Percentiles rank a stretch among this genome's conserved stretches.
Evolutionary conservation across 2,797 vertebrate species (phyloP).

Genomic region (Notamacropus eugenii): DNA sequence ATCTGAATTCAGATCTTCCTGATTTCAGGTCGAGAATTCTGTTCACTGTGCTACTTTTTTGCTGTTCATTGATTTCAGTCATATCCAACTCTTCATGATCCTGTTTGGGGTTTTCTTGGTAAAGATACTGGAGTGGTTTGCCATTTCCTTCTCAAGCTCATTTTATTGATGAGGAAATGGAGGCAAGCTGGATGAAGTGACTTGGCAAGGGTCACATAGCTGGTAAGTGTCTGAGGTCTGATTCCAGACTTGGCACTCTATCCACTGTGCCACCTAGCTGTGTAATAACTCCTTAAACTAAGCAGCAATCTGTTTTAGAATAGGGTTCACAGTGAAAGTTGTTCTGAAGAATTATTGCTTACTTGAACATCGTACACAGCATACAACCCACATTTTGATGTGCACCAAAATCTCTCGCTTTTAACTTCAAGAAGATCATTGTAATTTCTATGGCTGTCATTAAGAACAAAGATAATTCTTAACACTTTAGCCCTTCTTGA

Average conservation of each 20-base stretch:
- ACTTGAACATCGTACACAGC: not conserved
- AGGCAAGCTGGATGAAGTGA: not conserved
- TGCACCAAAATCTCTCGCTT: not conserved
- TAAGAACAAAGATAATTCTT: not conserved
- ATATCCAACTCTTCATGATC: not conserved
- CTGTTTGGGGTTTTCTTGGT: not conserved
- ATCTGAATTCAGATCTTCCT: not conserved
- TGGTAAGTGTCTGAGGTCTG: not conserved
- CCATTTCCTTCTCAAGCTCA: not conserved
- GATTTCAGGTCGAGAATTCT: not conserved
- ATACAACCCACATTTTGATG: not conserved
- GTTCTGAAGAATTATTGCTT: fast-evolving
- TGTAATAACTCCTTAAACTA: not conserved
- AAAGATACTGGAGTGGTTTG: not conserved
- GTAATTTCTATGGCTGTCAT: not conserved
- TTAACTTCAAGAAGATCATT: not conserved
- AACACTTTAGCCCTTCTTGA: not conserved
- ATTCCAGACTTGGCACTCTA: not conserved
- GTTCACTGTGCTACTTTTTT: not conserved
- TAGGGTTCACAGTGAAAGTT: not conserved
- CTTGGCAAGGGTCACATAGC: not conserved
- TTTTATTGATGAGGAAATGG: not conserved
- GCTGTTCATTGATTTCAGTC: not conserved
- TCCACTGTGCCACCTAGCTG: not conserved
- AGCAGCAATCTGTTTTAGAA: not conserved